Evolutionary conservation across 2,888 invertebrate species (phyloP).

Genomic region (Ptychoptera albimana): DNA sequence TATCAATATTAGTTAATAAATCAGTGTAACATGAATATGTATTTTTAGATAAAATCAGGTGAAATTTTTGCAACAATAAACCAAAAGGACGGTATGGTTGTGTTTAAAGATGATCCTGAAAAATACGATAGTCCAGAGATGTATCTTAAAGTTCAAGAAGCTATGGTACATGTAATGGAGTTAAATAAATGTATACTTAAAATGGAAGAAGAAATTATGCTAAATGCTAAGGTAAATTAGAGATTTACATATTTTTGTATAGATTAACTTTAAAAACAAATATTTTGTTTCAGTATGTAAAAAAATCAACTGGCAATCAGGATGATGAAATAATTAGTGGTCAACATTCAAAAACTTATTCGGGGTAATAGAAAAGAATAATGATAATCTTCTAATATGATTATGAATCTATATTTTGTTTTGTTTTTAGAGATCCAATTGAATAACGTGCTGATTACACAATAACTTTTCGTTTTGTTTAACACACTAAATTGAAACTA

Average conservation of each 20-base stretch:
- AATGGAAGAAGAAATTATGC: conserved; percentile 91
- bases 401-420: no score
- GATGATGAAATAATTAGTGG: conserved; percentile 36
- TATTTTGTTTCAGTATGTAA: conserved; percentile 36
- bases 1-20: not conserved
- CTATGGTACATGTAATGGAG: conserved; percentile 73
- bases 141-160: conserved; percentile 69
- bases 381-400: no score
- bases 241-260: not conserved
- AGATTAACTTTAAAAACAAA: not conserved
- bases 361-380: conserved; percentile 17
- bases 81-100: conserved; percentile 95
- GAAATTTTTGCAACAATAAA: conserved; percentile 95
- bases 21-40: conserved; percentile 5
- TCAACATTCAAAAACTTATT: conserved; percentile 26
- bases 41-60: conserved; percentile 75
- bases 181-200: conserved; percentile 74
- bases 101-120: conserved; percentile 90
- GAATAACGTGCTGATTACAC: no score
- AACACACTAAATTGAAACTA: no score
- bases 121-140: conserved; percentile 85
- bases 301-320: conserved; percentile 42
- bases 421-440: no score
- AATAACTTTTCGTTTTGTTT: no score
- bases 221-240: conserved; percentile 57